Evolutionary conservation across 2,888 invertebrate species (phyloP).

Genomic region (Andrena hattorfiana): DNA sequence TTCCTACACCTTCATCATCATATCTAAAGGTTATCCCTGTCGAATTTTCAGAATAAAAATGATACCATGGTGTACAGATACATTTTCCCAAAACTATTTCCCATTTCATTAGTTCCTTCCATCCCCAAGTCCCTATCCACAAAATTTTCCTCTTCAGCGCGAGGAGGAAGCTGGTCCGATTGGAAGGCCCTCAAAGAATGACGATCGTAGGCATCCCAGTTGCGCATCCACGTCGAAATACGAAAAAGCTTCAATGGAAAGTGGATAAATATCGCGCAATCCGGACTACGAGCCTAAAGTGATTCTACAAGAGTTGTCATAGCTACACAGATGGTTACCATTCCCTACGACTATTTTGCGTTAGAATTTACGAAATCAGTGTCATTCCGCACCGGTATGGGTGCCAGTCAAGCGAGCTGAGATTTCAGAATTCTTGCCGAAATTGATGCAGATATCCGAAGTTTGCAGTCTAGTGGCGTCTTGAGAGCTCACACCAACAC

Average conservation of each 20-base stretch:
- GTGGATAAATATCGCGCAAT: not conserved
- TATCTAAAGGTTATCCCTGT: too few relatives aligned
- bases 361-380: not conserved
- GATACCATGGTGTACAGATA: too few relatives aligned
- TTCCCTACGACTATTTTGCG: not conserved
- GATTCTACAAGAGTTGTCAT: not conserved
- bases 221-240: not conserved
- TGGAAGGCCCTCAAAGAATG: not conserved
- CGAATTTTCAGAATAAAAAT: too few relatives aligned
- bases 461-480: too few relatives aligned
- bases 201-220: not conserved
- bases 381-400: too few relatives aligned
- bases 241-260: not conserved
- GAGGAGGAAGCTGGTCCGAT: not conserved
- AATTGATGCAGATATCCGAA: too few relatives aligned
- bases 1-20: too few relatives aligned
- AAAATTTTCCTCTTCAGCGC: not conserved
- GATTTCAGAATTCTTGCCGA: too few relatives aligned
- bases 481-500: too few relatives aligned
- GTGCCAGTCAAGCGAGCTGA: too few relatives aligned
- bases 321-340: not conserved
- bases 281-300: not conserved
- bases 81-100: too few relatives aligned
- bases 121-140: not conserved
- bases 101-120: not conserved